Evolutionary conservation across 2,888 invertebrate species (phyloP).

Genomic region (Ellobium chinense): DNA sequence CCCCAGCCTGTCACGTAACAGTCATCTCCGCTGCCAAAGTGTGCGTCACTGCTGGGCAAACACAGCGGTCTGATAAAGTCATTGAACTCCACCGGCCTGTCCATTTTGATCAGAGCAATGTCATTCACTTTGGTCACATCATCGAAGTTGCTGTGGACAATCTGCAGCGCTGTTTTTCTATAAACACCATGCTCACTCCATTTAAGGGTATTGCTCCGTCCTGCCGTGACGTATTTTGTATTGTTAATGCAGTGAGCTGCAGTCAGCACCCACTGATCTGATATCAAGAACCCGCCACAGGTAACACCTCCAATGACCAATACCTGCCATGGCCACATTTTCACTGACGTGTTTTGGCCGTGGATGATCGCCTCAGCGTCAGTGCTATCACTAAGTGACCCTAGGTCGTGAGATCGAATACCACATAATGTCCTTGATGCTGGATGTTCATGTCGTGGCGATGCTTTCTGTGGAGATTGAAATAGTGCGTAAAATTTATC

Average conservation of each 20-base stretch:
- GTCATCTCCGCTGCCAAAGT: background rate
- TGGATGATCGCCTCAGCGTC: background rate
- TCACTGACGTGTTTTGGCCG: background rate
- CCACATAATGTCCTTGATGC: too few relatives aligned
- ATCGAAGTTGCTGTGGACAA: background rate
- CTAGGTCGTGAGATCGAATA: too few relatives aligned
- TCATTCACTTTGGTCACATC: background rate
- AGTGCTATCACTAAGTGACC: background rate
- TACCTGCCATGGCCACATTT: background rate
- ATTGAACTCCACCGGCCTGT: background rate
- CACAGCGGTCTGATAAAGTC: background rate
- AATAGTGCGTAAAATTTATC: too few relatives aligned
- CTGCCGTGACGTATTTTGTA: background rate
- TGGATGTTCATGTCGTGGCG: too few relatives aligned
- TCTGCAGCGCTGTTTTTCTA: background rate
- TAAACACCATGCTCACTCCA: background rate
- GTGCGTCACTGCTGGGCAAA: too few relatives aligned
- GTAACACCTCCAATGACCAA: background rate
- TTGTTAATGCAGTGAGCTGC: background rate
- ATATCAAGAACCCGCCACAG: background rate
- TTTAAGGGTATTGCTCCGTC: background rate
- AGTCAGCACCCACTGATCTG: background rate
- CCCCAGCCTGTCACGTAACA: constrained; percentile 5
- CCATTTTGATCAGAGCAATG: background rate
- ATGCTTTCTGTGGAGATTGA: too few relatives aligned